Evolutionary conservation across 2,888 invertebrate species (phyloP).

Genomic region (Rambutsinella grinnellia): DNA sequence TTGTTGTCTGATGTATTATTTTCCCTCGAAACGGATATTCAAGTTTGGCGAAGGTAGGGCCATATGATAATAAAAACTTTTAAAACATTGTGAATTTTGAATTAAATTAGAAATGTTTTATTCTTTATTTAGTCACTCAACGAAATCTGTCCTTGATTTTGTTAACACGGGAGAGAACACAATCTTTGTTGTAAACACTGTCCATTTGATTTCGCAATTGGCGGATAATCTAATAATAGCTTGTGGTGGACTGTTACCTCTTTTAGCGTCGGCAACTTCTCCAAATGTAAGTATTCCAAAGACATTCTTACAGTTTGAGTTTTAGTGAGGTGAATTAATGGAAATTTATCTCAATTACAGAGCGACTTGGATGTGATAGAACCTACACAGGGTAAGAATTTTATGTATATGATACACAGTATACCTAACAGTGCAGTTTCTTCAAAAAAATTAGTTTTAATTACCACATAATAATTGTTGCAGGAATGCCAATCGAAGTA

Average conservation of each 20-base stretch:
- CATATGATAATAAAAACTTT: neutral
- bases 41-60: conserved; percentile 81
- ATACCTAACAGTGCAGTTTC: too few species aligned
- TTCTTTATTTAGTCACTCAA: conserved; percentile 97
- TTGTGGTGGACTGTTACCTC: conserved; percentile 94
- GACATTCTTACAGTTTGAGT: too few species aligned
- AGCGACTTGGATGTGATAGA: conserved; percentile 98
- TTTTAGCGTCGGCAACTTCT: conserved; percentile 97
- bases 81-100: neutral
- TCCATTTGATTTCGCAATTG: conserved; percentile 98
- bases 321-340: conserved; percentile 21
- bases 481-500: conserved; percentile 98
- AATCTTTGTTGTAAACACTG: conserved; percentile 99
- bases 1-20: conserved; percentile 95
- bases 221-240: conserved; percentile 99
- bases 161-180: conserved; percentile 99
- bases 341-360: conserved; percentile 74
- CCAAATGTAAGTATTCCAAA: conserved; percentile 91
- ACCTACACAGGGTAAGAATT: conserved; percentile 98
- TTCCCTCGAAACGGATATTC: conserved; percentile 97
- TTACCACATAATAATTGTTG: too few species aligned
- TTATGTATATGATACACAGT: too few species aligned
- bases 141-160: conserved; percentile 96
- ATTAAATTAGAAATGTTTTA: neutral
- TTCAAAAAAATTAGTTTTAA: too few species aligned